Percentiles rank a stretch among this genome's conserved stretches.
These are phyloP conservation scores for Phyllotreta cruciferae DNA, from an alignment of 2,888 invertebrate species.

Conservation along the genomic window DNA sequence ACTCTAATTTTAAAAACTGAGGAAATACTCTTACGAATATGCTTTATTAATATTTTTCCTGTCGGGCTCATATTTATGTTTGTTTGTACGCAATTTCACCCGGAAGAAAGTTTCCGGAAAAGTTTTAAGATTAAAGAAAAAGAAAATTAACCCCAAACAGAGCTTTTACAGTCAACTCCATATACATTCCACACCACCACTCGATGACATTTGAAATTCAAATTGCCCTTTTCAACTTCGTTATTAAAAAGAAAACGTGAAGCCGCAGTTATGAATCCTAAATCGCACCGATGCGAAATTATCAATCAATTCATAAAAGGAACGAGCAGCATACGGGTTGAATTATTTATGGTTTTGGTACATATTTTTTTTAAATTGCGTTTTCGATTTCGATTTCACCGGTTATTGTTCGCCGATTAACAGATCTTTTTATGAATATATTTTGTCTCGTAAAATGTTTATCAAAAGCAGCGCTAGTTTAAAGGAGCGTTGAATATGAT, in stretches of 20 bases:
- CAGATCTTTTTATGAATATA: too few relatives aligned
- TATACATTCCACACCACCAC: slow-evolving; percentile 10
- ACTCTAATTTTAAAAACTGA: too few relatives aligned
- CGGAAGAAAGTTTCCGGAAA: not conserved
- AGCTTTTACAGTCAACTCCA: slow-evolving; percentile 8
- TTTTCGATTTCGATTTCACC: too few relatives aligned
- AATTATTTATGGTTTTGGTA: slow-evolving; percentile 10
- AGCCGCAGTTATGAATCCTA: slow-evolving; percentile 2
- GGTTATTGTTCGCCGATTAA: too few relatives aligned
- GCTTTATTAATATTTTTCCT: too few relatives aligned
- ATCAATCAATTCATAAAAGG: slow-evolving; percentile 11
- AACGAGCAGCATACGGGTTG: slow-evolving; percentile 1
- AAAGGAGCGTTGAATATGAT: too few relatives aligned
- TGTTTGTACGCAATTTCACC: not conserved
- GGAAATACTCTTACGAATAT: too few relatives aligned
- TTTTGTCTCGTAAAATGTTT: too few relatives aligned
- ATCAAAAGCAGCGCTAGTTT: too few relatives aligned
- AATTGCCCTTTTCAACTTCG: slow-evolving; percentile 7
- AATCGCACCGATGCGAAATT: slow-evolving; percentile 2
- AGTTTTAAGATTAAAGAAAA: not conserved
- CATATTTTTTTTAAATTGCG: too few relatives aligned
- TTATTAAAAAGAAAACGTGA: slow-evolving; percentile 14
- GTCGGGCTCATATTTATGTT: too few relatives aligned
- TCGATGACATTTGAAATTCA: slow-evolving; percentile 11
- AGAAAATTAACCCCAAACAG: slow-evolving; percentile 14